Evolutionary conservation across 2,113 vertebrate species (phyloP).

Genomic region (Meles meles): DNA sequence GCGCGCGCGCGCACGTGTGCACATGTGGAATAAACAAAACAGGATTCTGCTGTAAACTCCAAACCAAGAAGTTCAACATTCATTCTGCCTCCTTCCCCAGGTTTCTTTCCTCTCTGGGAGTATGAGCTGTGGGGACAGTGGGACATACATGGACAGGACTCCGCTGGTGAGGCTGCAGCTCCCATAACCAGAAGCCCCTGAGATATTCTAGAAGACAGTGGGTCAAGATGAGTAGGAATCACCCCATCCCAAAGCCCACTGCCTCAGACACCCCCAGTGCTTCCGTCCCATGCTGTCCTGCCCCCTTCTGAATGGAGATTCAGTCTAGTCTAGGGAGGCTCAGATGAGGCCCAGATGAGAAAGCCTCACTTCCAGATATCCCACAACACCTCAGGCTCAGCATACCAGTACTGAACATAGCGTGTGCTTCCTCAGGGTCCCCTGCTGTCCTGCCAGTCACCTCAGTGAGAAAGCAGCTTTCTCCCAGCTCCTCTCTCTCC

Average conservation of each 20-base stretch:
- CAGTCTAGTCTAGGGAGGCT: neutral
- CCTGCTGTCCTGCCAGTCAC: neutral
- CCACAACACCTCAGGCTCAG: neutral
- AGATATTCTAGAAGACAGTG: neutral
- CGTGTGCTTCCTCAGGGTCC: neutral
- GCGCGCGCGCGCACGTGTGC: accelerated
- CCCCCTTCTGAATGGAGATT: neutral
- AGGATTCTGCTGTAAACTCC: neutral
- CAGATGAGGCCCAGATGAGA: neutral
- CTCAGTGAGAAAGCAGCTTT: neutral
- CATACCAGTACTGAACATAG: neutral
- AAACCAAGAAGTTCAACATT: neutral
- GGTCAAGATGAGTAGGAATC: neutral
- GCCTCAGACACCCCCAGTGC: neutral
- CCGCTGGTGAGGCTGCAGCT: neutral
- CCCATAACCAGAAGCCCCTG: neutral
- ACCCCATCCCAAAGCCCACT: neutral
- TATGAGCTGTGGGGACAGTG: neutral
- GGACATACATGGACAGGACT: neutral
- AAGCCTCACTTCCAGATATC: neutral
- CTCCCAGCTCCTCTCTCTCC: neutral
- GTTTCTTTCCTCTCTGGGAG: neutral
- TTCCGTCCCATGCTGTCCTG: neutral
- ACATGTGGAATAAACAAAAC: slow-evolving; percentile 7
- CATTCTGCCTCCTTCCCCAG: neutral